A percentile compares a stretch with the other conserved stretches of the same genome.
Conservation (phyloP, 2,797 vertebrate species). For the Mycteria americana region DNA sequence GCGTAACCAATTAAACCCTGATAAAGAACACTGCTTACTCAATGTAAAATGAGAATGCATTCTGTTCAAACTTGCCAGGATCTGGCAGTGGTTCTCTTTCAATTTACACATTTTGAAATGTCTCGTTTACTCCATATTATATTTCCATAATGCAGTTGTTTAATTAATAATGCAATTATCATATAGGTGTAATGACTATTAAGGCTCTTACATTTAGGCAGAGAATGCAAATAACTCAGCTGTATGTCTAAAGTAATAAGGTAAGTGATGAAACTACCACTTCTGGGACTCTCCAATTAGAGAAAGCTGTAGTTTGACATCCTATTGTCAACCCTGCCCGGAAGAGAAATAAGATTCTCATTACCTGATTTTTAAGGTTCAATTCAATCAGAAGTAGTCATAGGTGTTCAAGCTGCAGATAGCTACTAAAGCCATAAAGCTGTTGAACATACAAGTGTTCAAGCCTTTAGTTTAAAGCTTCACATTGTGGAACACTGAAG, state of each 20-base stretch:
- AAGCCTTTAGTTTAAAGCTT: background rate
- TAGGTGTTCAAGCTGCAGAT: background rate
- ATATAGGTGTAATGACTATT: background rate
- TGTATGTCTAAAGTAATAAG: background rate
- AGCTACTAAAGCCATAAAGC: background rate
- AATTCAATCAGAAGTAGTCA: background rate
- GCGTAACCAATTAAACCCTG: background rate
- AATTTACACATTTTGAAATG: background rate
- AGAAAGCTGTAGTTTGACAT: background rate
- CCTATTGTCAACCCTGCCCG: background rate
- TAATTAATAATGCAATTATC: background rate
- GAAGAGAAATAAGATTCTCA: background rate
- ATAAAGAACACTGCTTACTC: background rate
- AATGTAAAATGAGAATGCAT: background rate
- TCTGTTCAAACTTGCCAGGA: background rate
- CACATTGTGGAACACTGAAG: background rate
- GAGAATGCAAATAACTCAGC: background rate
- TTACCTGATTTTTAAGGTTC: background rate
- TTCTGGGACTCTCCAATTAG: background rate
- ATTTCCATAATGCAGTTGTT: background rate
- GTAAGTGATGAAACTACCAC: background rate
- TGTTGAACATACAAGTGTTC: background rate
- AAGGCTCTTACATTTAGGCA: background rate
- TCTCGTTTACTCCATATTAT: background rate
- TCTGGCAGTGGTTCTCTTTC: background rate